phyloP scores from a whole-genome alignment of 1,140 invertebrate genomes.

The Dryas iulia region DNA sequence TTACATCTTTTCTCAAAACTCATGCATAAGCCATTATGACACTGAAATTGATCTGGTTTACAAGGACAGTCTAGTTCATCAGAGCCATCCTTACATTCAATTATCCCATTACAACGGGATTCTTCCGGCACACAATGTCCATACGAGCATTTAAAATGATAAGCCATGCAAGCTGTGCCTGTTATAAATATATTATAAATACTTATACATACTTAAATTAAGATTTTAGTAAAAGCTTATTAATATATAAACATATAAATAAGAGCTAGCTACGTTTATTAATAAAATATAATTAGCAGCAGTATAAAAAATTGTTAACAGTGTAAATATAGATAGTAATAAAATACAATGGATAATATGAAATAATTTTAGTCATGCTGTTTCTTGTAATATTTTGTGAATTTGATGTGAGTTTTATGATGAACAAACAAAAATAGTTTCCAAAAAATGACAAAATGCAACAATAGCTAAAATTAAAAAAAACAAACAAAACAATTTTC shows the following conservation, averaged over 20 bases:
- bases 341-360: neutral
- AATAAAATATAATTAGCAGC: neutral
- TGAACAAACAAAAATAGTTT: neutral
- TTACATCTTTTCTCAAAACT: constrained; percentile 70
- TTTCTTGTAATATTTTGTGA: neutral
- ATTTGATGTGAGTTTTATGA: neutral
- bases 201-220: neutral
- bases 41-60: neutral
- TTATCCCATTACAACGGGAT: neutral
- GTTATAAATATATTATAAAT: neutral
- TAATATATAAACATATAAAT: neutral
- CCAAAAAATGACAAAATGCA: neutral
- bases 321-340: neutral
- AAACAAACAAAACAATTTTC: neutral
- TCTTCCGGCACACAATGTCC: neutral
- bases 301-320: neutral
- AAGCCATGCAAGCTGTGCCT: neutral
- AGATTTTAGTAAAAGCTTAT: neutral
- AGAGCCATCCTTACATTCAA: neutral
- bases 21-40: neutral
- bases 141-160: neutral
- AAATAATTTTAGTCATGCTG: neutral
- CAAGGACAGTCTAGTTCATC: neutral
- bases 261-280: neutral
- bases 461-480: neutral